A percentile compares a stretch with the other conserved stretches of the same genome.
phyloP scores from a whole-genome alignment of 2,113 vertebrate genomes.

The Plestiodon gilberti region DNA sequence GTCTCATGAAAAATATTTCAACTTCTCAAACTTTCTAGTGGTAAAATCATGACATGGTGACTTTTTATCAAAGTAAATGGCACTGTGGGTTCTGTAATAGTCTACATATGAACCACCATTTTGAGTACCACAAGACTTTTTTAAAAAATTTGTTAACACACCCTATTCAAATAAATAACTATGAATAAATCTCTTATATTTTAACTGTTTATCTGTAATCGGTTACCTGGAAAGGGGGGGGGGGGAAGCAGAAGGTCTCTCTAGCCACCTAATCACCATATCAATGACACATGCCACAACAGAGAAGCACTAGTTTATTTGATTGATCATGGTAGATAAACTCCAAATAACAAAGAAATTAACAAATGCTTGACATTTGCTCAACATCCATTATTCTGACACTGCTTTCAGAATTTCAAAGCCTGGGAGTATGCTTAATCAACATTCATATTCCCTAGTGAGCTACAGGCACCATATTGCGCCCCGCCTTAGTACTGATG shows the following conservation, averaged over 20 bases:
- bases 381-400: constrained; percentile 99
- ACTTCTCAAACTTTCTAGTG: neutral
- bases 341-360: constrained; percentile 99
- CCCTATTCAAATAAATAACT: constrained; percentile 65
- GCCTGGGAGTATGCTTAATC: constrained; percentile 99
- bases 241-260: constrained; percentile 83
- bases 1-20: neutral
- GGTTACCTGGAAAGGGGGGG: constrained; percentile 75
- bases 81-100: neutral
- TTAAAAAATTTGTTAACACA: constrained; percentile 60
- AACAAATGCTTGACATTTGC: constrained; percentile 99
- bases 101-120: constrained; percentile 17
- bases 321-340: constrained; percentile 98
- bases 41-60: neutral
- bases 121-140: constrained; percentile 26
- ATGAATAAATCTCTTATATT: constrained; percentile 63
- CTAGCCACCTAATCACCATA: constrained; percentile 96
- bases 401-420: constrained; percentile 98
- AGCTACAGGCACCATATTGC: constrained; percentile 96
- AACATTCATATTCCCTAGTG: constrained; percentile 99
- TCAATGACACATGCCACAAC: constrained; percentile 99
- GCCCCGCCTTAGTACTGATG: constrained; percentile 96
- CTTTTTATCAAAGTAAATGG: neutral
- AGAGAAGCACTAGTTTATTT: constrained; percentile 90
- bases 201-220: constrained; percentile 69